These are phyloP conservation scores for Phrixothrix hirtus DNA, from an alignment of 2,888 invertebrate species.

Conservation along the genomic window DNA sequence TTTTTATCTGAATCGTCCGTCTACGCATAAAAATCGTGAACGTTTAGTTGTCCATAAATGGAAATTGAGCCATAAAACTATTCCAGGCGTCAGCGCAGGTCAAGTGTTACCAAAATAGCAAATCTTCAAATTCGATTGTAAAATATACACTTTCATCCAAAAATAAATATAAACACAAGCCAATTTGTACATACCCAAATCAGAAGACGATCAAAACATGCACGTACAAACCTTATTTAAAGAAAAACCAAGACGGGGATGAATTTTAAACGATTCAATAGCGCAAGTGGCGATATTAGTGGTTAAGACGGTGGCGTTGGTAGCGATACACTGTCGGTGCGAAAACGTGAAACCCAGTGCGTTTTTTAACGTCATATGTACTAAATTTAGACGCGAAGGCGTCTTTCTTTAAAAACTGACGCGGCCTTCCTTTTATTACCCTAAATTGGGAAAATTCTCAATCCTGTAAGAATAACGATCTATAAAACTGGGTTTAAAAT, in stretches of 20 bases:
- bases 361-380: conserved; percentile 33
- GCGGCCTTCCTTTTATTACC: no score
- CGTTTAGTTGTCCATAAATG: no score
- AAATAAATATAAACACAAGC: not conserved
- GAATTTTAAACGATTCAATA: conserved; percentile 12
- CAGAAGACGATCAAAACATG: no score
- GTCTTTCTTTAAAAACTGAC: no score
- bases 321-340: conserved; percentile 38
- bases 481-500: not conserved
- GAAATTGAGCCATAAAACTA: no score
- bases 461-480: conserved; percentile 1
- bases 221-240: conserved; percentile 8
- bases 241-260: conserved; percentile 22
- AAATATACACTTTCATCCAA: no score
- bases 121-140: no score
- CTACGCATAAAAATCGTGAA: no score
- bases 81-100: no score
- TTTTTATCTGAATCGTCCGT: no score
- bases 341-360: conserved; percentile 26
- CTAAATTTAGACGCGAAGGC: conserved; percentile 35
- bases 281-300: conserved; percentile 18
- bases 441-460: no score
- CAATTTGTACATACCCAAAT: not conserved
- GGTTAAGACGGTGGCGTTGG: conserved; percentile 30
- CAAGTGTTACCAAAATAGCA: no score